Base-by-base conservation (phyloP, 1,140 invertebrate genomes). In the Pollicipes pollicipes region DNA sequence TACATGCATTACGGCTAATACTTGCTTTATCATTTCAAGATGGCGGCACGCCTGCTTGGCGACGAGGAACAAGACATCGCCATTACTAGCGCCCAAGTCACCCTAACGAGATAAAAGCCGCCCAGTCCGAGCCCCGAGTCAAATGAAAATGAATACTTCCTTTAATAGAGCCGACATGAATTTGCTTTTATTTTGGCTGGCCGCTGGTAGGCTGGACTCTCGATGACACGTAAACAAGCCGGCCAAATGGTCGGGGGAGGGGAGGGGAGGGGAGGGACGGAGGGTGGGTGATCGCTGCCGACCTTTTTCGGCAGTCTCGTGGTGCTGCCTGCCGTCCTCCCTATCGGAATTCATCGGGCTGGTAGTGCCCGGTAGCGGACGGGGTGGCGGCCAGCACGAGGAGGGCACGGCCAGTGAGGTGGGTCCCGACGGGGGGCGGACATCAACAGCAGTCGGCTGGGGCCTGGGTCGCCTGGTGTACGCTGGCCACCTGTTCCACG, bases 71-170 rank as follows among this genome's bases (percentile, higher is more conserved):
- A 58, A 58, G 45, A 58, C 45, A 58, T 58, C 17, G 45, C 45
- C 45, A 58, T 58, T 58, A 58, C 45, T 21, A 58, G 45, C 45
- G 13, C 45, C 24, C 13, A 58, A 58, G 45, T 58, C 45, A 21
- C 45, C 45, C 45, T 58, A 58, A 58, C 45, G 45, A 58, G 45
- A 58, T 58, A 58, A 58, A 58, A 58, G 45, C 45, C 45, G 16
- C 45, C 10, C 45, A 21, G 45, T 58, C 45, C 13, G 10, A 58
- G 2, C 13, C 13, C 45, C 45, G 10, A 3, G 24, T 58, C 45
- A 58, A 58, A 58, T 58, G 45, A 58, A 58, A 58, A 58, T 58
- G 45, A 58, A 58, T 58, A 58, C 45, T 58, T 58, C 45, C 45
- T 58, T 58, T 58, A 58, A 58, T 58, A 58, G 45, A 24, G 45